Evolutionary conservation across 2,113 vertebrate species (phyloP).

Genomic region (Tichodroma muraria): DNA sequence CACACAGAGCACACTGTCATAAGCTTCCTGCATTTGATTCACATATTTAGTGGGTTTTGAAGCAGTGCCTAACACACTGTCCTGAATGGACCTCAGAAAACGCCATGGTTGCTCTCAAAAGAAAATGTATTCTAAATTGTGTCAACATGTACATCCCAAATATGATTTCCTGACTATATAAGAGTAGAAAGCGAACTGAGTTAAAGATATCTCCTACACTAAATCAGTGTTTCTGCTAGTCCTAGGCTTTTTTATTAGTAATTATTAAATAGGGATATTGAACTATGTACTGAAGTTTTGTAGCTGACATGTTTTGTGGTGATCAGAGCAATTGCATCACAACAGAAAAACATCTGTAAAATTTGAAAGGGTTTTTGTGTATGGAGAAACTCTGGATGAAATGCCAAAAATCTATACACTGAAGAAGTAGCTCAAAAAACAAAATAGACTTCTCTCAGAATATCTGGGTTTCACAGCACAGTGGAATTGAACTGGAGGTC

Average conservation of each 20-base stretch:
- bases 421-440: not conserved
- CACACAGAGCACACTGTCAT: not conserved
- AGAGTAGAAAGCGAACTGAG: not conserved
- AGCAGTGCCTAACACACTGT: not conserved
- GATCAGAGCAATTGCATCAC: not conserved
- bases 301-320: not conserved
- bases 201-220: not conserved
- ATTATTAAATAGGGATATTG: not conserved
- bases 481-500: not conserved
- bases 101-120: not conserved
- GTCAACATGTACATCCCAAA: not conserved
- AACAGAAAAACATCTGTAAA: not conserved
- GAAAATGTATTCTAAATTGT: not conserved
- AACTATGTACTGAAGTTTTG: not conserved
- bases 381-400: not conserved
- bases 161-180: not conserved
- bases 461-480: not conserved
- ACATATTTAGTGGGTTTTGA: not conserved
- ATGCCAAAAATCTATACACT: not conserved
- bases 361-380: not conserved
- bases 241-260: not conserved
- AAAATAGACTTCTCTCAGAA: not conserved
- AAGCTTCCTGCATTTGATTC: not conserved
- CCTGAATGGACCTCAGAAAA: not conserved
- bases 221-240: not conserved